Percentiles rank a stretch among this genome's conserved stretches.
phyloP scores from a whole-genome alignment of 2,113 vertebrate species.

The Laticauda laticaudata region DNA sequence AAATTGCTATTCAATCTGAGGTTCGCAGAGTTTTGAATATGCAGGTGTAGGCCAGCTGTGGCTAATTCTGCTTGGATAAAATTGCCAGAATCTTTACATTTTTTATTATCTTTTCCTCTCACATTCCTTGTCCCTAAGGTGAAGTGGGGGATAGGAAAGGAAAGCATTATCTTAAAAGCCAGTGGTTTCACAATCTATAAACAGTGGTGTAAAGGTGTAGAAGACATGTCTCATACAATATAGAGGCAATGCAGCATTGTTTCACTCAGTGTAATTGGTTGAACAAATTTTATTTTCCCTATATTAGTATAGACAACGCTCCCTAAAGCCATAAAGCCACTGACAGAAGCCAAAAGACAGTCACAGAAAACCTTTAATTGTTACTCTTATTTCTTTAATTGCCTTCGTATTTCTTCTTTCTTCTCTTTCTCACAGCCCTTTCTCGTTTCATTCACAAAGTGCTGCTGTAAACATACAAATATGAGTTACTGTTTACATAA shows the following conservation, averaged over 20 bases:
- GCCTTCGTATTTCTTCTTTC: background rate
- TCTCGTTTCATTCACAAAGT: background rate
- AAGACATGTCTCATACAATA: constrained; percentile 30
- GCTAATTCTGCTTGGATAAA: background rate
- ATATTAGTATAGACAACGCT: background rate
- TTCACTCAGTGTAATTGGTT: constrained; percentile 36
- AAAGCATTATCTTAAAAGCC: background rate
- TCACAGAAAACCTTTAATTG: background rate
- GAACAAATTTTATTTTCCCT: constrained; percentile 25
- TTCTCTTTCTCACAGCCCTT: background rate
- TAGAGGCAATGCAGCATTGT: constrained; percentile 40
- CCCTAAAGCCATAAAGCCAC: background rate
- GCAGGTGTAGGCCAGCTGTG: background rate
- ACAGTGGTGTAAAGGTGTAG: constrained; percentile 39
- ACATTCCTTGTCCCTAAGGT: background rate
- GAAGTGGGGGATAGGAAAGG: background rate
- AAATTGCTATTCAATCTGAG: constrained; percentile 4
- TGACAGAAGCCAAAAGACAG: background rate
- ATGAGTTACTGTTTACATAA: background rate
- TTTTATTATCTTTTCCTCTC: constrained; percentile 10
- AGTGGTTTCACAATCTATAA: constrained; percentile 10
- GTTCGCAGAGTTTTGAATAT: background rate
- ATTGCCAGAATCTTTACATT: background rate
- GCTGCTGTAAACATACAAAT: background rate
- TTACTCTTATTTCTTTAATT: background rate